Percentiles rank a stretch among this genome's conserved stretches.
Conservation (phyloP, 1,140 invertebrate species). For the Phocides pigmalion region DNA sequence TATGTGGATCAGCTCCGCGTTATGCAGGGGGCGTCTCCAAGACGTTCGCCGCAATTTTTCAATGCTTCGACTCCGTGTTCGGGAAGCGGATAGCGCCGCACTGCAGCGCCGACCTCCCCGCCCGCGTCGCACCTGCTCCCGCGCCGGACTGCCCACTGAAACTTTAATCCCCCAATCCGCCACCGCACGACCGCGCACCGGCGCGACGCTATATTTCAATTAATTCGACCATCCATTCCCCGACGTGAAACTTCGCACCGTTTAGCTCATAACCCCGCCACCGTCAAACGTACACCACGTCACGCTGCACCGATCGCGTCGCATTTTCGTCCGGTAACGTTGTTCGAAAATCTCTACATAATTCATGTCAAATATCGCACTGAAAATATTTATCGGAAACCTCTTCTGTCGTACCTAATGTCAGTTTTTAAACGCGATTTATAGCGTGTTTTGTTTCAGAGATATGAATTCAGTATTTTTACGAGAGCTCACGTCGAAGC, state of each 20-base stretch:
- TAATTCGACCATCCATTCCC: slow-evolving; percentile 75
- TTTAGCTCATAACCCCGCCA: slow-evolving; percentile 56
- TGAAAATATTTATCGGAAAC: slow-evolving; percentile 21
- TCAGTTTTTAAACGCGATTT: slow-evolving; percentile 57
- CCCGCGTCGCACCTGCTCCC: slow-evolving; percentile 56
- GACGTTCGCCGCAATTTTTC: slow-evolving; percentile 79
- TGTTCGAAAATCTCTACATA: slow-evolving; percentile 37
- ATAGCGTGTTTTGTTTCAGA: slow-evolving; percentile 62
- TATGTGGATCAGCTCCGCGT: slow-evolving; percentile 65
- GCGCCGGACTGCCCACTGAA: slow-evolving; percentile 59
- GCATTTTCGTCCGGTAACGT: slow-evolving; percentile 34
- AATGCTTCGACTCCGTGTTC: slow-evolving; percentile 74
- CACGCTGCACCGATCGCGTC: slow-evolving; percentile 28
- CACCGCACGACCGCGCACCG: slow-evolving; percentile 65
- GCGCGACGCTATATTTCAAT: slow-evolving; percentile 78
- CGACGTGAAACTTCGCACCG: slow-evolving; percentile 59
- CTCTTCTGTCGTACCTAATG: slow-evolving; percentile 1
- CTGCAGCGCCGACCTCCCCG: slow-evolving; percentile 45
- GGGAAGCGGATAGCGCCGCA: slow-evolving; percentile 65
- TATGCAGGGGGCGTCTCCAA: slow-evolving; percentile 65
- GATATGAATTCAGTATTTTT: slow-evolving; percentile 52
- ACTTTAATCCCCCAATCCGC: slow-evolving; percentile 75
- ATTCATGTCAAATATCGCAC: slow-evolving; percentile 22
- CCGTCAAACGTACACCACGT: slow-evolving; percentile 48
- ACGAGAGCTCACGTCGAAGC: slow-evolving; percentile 37